Conservation (phyloP, 2,113 vertebrate genomes). For the Beaufortia kweichowensis region DNA sequence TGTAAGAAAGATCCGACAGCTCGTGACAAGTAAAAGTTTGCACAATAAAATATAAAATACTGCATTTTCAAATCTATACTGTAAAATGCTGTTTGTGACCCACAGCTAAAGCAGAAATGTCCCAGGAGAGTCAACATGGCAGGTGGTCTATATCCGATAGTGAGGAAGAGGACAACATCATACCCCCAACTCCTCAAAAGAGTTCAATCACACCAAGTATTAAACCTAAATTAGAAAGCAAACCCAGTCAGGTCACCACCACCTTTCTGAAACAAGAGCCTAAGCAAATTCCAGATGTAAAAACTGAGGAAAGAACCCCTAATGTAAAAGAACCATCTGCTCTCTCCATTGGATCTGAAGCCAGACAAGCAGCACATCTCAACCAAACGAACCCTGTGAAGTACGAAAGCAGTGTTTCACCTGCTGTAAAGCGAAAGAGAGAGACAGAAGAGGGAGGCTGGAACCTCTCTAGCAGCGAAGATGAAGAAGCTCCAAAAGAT, state of each 20-base stretch:
- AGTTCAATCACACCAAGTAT: constrained; percentile 46
- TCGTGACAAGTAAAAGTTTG: too few species aligned
- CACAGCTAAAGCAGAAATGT: constrained; percentile 65
- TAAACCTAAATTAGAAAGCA: constrained; percentile 24
- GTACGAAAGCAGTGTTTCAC: constrained; percentile 49
- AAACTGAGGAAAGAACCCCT: constrained; percentile 51
- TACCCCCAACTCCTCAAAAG: constrained; percentile 58
- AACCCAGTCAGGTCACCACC: constrained; percentile 23
- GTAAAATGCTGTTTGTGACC: neutral
- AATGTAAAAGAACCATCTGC: constrained; percentile 57
- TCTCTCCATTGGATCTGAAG: constrained; percentile 75
- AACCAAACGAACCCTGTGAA: constrained; percentile 77
- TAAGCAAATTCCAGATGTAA: constrained; percentile 42
- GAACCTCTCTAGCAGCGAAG: constrained; percentile 92
- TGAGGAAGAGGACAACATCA: constrained; percentile 82
- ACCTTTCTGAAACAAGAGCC: constrained; percentile 39
- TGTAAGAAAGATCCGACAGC: too few species aligned
- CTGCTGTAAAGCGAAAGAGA: constrained; percentile 75
- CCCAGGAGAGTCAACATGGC: constrained; percentile 84
- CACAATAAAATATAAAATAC: too few species aligned
- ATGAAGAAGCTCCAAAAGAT: constrained; percentile 63
- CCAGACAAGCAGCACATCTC: constrained; percentile 74
- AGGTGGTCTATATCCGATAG: constrained; percentile 93
- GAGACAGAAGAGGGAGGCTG: constrained; percentile 81
- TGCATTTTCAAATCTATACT: too few species aligned